Conservation (phyloP, 2,797 vertebrate species). For the Hippopotamyrus pictus region DNA sequence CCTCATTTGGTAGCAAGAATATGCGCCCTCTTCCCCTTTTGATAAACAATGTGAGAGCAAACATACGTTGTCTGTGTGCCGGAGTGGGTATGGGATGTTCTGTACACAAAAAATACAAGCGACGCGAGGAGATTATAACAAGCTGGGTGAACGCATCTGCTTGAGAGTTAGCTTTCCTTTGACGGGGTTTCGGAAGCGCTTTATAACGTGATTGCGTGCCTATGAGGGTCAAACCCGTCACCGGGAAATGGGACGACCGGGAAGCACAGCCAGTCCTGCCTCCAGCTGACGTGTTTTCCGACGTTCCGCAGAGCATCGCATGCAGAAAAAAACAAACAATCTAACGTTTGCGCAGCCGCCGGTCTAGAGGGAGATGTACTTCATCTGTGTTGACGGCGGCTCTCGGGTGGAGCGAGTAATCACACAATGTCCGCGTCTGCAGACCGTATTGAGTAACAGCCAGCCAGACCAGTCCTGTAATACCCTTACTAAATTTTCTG, state of each 20-base stretch:
- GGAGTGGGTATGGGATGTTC: conserved; percentile 30
- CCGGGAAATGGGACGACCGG: not conserved
- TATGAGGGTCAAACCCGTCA: not conserved
- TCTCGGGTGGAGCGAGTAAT: not conserved
- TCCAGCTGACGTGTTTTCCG: not conserved
- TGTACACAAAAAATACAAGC: conserved; percentile 26
- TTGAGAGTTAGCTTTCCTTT: not conserved
- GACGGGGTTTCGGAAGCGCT: not conserved
- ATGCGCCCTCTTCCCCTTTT: conserved; percentile 25
- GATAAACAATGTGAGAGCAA: conserved; percentile 28
- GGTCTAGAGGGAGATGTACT: not conserved
- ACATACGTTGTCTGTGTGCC: conserved; percentile 21
- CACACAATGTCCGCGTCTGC: not conserved
- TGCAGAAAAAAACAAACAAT: not conserved
- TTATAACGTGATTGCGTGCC: not conserved
- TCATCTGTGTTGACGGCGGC: not conserved
- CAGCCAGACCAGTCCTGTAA: not conserved
- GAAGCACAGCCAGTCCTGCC: not conserved
- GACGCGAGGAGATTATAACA: not conserved
- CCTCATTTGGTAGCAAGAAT: conserved; percentile 29
- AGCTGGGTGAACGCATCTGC: not conserved
- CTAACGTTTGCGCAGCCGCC: not conserved
- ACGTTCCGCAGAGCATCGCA: not conserved
- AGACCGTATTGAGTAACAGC: not conserved
- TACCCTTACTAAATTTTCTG: not conserved